Conservation (phyloP, 2,888 invertebrate species). For the Agrotis ipsilon region DNA sequence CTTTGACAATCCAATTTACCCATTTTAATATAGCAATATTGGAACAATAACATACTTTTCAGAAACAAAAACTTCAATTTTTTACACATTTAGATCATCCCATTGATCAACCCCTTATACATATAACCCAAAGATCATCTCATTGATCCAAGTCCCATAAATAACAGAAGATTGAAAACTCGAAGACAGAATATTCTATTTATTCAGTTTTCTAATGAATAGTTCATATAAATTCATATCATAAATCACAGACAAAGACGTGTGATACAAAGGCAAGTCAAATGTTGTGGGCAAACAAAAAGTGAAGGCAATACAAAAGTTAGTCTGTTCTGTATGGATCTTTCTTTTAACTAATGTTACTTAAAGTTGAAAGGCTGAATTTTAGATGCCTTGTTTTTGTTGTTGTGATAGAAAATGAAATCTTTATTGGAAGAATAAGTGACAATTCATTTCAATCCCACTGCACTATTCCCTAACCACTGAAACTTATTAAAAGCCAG, state of each 20-base stretch:
- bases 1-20: neutral
- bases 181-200: conserved; percentile 45
- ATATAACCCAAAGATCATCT: no score
- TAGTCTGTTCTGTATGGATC: conserved; percentile 68
- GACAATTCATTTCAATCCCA: no score
- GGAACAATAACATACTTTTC: neutral
- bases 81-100: conserved; percentile 17
- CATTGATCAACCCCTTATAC: no score
- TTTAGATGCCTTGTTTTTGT: neutral
- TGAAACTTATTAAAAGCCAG: no score
- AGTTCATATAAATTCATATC: conserved; percentile 70
- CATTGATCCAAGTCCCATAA: conserved; percentile 44
- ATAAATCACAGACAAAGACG: conserved; percentile 73
- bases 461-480: no score
- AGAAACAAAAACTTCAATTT: neutral
- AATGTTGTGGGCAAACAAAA: conserved; percentile 74
- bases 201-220: conserved; percentile 73
- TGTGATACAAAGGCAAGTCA: conserved; percentile 67
- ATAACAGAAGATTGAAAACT: conserved; percentile 53
- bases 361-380: conserved; percentile 22
- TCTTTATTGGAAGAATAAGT: no score
- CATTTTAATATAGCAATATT: no score
- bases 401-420: no score
- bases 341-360: conserved; percentile 55
- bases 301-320: conserved; percentile 67